phyloP scores from a whole-genome alignment of 2,113 vertebrate species.

The Eulacestoma nigropectus region DNA sequence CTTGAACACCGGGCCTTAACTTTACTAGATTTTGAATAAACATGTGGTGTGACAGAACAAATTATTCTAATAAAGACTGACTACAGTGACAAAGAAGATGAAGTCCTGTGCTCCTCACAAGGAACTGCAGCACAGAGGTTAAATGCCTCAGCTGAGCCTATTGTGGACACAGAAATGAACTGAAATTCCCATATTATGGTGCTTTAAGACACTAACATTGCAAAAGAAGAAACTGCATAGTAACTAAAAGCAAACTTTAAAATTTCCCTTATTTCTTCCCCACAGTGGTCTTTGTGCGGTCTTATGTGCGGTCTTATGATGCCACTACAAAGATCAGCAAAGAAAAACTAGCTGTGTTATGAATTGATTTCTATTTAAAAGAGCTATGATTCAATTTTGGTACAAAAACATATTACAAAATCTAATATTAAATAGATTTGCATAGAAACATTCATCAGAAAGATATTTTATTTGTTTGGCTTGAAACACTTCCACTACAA shows the following conservation, averaged over 20 bases:
- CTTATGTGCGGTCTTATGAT: conserved; percentile 3
- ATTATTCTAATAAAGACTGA: background rate
- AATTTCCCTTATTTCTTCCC: background rate
- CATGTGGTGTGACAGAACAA: background rate
- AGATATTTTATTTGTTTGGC: conserved; percentile 63
- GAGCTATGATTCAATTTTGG: conserved; percentile 44
- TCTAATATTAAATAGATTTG: conserved; percentile 45
- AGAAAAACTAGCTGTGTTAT: background rate
- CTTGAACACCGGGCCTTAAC: background rate
- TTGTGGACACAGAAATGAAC: rapidly evolving
- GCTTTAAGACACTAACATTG: background rate
- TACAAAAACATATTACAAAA: conserved; percentile 61
- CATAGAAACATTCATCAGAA: conserved; percentile 62
- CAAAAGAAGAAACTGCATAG: background rate
- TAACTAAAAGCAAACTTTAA: background rate
- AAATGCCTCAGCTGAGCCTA: background rate
- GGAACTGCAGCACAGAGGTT: background rate
- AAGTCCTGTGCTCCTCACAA: background rate
- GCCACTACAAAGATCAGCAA: conserved; percentile 11
- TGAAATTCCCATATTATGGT: background rate
- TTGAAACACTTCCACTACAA: conserved; percentile 61
- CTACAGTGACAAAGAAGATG: background rate
- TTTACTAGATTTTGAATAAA: background rate
- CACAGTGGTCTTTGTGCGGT: background rate
- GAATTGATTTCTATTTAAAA: conserved; percentile 40